A percentile compares a stretch with the other conserved stretches of the same genome.
Conservation (phyloP, 1,140 invertebrate species). For the Oreohelix idahoensis region DNA sequence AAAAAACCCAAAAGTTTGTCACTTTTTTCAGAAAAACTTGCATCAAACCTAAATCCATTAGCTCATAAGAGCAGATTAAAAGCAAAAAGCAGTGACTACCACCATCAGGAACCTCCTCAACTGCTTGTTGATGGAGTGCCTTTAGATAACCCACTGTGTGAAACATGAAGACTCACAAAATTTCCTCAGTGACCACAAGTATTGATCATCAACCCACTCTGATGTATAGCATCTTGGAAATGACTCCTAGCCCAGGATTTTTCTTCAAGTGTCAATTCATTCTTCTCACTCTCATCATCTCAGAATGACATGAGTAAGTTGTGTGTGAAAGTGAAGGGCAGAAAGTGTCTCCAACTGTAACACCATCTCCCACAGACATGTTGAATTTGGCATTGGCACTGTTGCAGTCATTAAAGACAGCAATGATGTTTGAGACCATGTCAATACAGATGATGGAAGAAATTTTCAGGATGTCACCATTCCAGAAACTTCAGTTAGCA, state of each 20-base stretch:
- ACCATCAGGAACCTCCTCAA: not conserved
- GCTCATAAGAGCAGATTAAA: constrained; percentile 7
- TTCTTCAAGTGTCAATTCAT: not conserved
- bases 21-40: not conserved
- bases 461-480: constrained; percentile 54
- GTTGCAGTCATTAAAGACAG: not conserved
- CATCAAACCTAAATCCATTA: constrained; percentile 4
- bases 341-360: not conserved
- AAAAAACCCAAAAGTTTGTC: constrained; percentile 31
- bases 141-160: not conserved
- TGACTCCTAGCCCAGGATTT: constrained; percentile 14
- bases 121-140: not conserved
- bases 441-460: constrained; percentile 8
- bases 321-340: not conserved
- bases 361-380: constrained; percentile 19
- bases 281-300: constrained; percentile 9
- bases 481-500: constrained; percentile 43
- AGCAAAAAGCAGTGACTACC: not conserved
- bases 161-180: not conserved
- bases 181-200: no score
- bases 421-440: not conserved
- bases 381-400: not conserved
- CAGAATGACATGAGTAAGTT: not conserved
- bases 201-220: not conserved
- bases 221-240: not conserved